Evolutionary conservation across 2,113 vertebrate species (phyloP), one percentile per base, ranked within the genome.

Genomic region (Vulpes vulpes): DNA sequence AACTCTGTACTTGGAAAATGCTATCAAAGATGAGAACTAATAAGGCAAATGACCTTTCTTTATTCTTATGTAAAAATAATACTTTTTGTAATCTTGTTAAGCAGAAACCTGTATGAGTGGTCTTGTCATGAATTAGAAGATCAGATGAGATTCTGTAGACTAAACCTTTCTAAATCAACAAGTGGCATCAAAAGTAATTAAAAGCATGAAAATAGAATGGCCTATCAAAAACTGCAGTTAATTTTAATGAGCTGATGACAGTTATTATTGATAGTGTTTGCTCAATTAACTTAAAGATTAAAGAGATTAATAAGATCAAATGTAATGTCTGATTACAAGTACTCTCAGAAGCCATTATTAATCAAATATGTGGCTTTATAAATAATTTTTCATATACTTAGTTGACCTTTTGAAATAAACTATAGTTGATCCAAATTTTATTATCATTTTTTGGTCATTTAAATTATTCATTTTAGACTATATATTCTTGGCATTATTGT

Each of bases 221-320:
- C 9, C 73, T 89, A 93, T 89, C 14, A 96, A 97, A 97, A 94
- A 62, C 3, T 53, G 3, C 6, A 84, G 11, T 0, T 0, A 1
- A 6, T 94, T 97, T 96, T 95, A 95, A 78, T 7, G 1, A 87
- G 7, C 9, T 96, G 59, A 89, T 73, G 30, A 78, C 43, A 93
- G 88, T 49, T 65, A 8, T 55, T 97, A 65, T 19, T 91, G 71
- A 38, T 62, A 60, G 80, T 74, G 15, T 94, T 30, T 96, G 30
- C n/a, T 97, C 43, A 94, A 23, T 92, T 95, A 78, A n/a, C 69
- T 87, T 87, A 81, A 92, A 97, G 14, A 51, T 78, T 78, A 38
- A 14, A 16, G 20, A 60, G 15, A 35, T 35, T 35, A 93, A 30
- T 32, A 30, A 95, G 30, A 57, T 0, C 1, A 43, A 74, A 95